Base-by-base conservation (phyloP, 2,113 vertebrate genomes). In the Prunella fulvescens region DNA sequence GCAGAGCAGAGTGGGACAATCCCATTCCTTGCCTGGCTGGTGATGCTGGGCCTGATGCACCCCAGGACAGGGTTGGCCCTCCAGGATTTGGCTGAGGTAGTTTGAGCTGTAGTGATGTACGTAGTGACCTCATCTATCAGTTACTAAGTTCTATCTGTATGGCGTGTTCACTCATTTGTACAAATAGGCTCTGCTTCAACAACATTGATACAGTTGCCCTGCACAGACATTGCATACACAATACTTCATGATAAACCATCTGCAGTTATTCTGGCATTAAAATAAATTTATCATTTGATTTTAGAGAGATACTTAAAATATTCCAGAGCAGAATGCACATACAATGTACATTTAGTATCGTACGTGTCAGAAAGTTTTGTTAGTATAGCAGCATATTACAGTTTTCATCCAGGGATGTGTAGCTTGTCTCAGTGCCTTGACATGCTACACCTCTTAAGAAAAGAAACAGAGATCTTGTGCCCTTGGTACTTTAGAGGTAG, bases 61-160 rank as follows among this genome's bases (percentile, higher is more conserved):
- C 20, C 25, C 37, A 37, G 53, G 17, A 26, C 19, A 50, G 0
- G 0, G 3, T 0, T 11, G 10, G 12, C 8, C 29, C 51, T 42
- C 19, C 51, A 31, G 44, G 25, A 24, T 54, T 76, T 86, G 23
- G 13, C 18, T 77, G 31, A 42, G 19, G 51, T 57, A 0, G 2
- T 70, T 88, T 86, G 64, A 19, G 24, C 19, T 92, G 19, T 42
- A 66, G 16, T 51, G 44, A 22, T 90, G 19, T 80, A 85, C 25
- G 37, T 57, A 47, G 9, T 65, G 40, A 82, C 19, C 51, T 84
- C 3, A 19, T 67, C 69, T 76, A 17, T 48, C 24, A 48, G 19
- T 62, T 73, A 44, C 19, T 57, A 31, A 40, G 7, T n/a, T 47
- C 51, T 42, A 14, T 40, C 19, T 57, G 3, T n/a, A 23, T 19